Base-by-base conservation (phyloP, 2,113 vertebrate genomes). In the Nicator chloris region DNA sequence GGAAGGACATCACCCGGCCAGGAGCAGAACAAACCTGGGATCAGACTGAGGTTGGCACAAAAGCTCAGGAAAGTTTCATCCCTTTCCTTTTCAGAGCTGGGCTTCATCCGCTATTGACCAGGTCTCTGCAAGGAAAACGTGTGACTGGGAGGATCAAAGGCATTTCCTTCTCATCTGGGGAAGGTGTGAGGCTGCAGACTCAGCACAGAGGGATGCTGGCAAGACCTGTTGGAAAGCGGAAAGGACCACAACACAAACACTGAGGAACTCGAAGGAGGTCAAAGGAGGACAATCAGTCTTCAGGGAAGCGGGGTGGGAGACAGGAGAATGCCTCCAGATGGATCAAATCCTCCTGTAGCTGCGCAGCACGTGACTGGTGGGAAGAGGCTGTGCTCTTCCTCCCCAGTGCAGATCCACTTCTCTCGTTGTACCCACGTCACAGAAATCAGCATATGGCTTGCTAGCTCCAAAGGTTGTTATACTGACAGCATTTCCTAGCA, bases 371-470 rank as follows among this genome's bases (percentile, higher is more conserved):
- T 47, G 85, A 54, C 51, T 78, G 63, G 75, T 73, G 56, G 49
- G 81, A 89, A 82, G 66, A 56, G 88, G 80, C 64, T 69, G n/a
- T 7, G 64, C n/a, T 92, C 80, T 92, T 64, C 72, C 49, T 81
- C 61, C 72, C 42, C 3, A 35, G 57, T 42, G 53, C 80, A 90
- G 56, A 93, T 78, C 76, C 42, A 49, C 72, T 90, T 73, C 85
- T 92, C 76, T 49, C 39, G 60, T 83, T 92, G 35, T 35, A 56
- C 20, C 72, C 72, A 84, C 61, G 10, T 95, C 86, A 92, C 79
- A 69, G 68, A 30, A 86, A 90, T 45, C 94, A 94, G 87, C 92
- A 96, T 78, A 96, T 94, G 92, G 94, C 93, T 97, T 24, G 76
- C 70, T 94, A 49, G 84, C 88, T 96, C 79, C 75, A 78, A 95